A percentile compares a stretch with the other conserved stretches of the same genome.
phyloP scores from a whole-genome alignment of 2,888 invertebrate genomes.

The Thera britannica region DNA sequence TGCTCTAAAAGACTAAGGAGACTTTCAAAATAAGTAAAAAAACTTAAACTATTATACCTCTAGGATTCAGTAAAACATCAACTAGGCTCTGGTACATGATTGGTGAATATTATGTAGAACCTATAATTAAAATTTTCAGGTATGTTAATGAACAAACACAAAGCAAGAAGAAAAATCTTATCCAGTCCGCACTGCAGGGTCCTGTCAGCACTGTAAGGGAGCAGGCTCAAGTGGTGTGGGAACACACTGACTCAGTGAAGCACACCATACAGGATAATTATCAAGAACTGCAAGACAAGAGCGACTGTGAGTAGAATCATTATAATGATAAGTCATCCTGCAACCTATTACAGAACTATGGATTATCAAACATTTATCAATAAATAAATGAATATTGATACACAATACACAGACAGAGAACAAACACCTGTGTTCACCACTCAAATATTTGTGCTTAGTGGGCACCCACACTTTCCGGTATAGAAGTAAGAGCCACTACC shows the following conservation, averaged over 20 bases:
- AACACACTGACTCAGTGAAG: slow-evolving; percentile 65
- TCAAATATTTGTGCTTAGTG: no score
- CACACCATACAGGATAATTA: slow-evolving; percentile 65
- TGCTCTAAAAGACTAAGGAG: no score
- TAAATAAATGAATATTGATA: no score
- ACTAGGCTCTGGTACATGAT: no score
- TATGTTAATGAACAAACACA: slow-evolving; percentile 52
- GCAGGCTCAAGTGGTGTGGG: slow-evolving; percentile 62
- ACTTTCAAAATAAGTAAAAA: no score
- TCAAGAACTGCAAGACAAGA: slow-evolving; percentile 65
- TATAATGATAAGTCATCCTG: neutral
- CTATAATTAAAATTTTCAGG: slow-evolving; percentile 44
- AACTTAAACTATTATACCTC: no score
- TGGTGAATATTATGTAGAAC: neutral
- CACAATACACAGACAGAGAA: no score
- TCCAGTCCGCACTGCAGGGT: slow-evolving; percentile 56
- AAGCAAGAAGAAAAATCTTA: slow-evolving; percentile 51
- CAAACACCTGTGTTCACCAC: no score
- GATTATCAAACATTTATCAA: no score
- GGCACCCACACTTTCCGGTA: no score
- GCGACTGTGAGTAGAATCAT: slow-evolving; percentile 63
- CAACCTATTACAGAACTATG: neutral
- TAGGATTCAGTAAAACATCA: no score
- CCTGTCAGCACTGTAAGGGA: slow-evolving; percentile 68
- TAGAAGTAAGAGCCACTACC: no score